These are phyloP conservation scores for Crambe crambe DNA, from an alignment of 37 sponge, comb jelly and placozoan species.

Conservation along the genomic window DNA sequence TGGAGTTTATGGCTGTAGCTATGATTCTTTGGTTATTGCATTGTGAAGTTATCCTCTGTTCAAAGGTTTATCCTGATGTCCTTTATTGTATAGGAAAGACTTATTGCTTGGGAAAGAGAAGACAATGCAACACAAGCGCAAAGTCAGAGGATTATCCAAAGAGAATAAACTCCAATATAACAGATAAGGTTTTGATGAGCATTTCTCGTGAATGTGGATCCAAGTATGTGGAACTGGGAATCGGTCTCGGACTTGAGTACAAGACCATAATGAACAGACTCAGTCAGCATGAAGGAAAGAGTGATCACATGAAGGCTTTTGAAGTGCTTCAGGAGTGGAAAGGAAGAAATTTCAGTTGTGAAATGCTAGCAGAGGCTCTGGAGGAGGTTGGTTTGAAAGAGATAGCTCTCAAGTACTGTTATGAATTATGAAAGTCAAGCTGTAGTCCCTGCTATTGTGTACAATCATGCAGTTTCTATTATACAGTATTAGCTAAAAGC, in stretches of 20 bases:
- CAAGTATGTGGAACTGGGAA: constrained; percentile 47
- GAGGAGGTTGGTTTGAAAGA: constrained; percentile 33
- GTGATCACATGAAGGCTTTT: constrained; percentile 48
- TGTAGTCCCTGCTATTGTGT: too few species aligned
- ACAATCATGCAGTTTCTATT: too few species aligned
- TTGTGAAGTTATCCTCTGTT: too few species aligned
- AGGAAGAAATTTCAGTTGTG: constrained; percentile 20
- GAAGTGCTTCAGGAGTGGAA: constrained; percentile 69
- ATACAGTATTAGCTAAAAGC: too few species aligned
- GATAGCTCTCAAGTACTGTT: constrained; percentile 20
- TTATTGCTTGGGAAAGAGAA: too few species aligned
- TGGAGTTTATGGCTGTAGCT: too few species aligned
- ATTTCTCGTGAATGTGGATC: constrained; percentile 35
- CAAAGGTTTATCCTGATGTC: too few species aligned
- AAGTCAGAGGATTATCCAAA: too few species aligned
- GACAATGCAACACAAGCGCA: too few species aligned
- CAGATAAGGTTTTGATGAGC: neutral
- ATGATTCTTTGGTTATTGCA: too few species aligned
- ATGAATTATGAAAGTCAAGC: too few species aligned
- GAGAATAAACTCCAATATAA: neutral
- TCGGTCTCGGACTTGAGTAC: constrained; percentile 37
- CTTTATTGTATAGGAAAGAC: too few species aligned
- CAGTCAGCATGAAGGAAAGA: neutral
- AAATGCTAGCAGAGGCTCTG: constrained; percentile 27
- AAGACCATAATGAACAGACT: constrained; percentile 16